These are phyloP conservation scores for Cyprinodon variegatus DNA, from an alignment of 2,113 vertebrate species.

Conservation along the genomic window DNA sequence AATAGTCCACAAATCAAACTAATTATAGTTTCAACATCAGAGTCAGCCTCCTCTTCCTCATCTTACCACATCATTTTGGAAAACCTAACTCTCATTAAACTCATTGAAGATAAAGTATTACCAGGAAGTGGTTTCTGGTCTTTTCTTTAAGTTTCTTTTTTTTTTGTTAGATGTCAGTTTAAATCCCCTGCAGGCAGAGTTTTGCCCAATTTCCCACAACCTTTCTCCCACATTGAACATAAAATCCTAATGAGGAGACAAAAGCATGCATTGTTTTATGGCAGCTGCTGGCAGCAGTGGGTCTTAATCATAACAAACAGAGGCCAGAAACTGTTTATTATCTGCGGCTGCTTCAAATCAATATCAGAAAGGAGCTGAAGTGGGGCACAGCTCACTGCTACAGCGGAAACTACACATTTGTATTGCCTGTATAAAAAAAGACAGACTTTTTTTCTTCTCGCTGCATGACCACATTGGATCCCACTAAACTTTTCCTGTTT, in stretches of 20 bases:
- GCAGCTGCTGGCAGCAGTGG: constrained; percentile 24
- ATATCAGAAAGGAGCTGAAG: constrained; percentile 19
- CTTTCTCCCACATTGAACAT: constrained; percentile 52
- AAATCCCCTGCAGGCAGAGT: not conserved
- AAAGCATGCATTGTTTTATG: constrained; percentile 53
- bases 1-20: not conserved
- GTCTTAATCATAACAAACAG: constrained; percentile 45
- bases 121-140: not conserved
- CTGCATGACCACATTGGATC: not conserved
- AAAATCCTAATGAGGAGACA: constrained; percentile 53
- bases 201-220: constrained; percentile 23
- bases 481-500: not conserved
- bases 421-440: not conserved
- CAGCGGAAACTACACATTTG: not conserved
- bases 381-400: not conserved
- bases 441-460: not conserved
- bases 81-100: not conserved
- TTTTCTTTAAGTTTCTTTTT: not conserved
- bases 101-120: not conserved
- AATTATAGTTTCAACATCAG: not conserved
- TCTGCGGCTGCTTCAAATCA: constrained; percentile 33
- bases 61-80: not conserved
- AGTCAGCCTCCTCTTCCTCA: not conserved
- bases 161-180: constrained; percentile 9
- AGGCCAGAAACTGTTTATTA: constrained; percentile 33